These are phyloP conservation scores for Strix occidentalis DNA, from an alignment of 2,797 vertebrate genomes.

Conservation along the genomic window DNA sequence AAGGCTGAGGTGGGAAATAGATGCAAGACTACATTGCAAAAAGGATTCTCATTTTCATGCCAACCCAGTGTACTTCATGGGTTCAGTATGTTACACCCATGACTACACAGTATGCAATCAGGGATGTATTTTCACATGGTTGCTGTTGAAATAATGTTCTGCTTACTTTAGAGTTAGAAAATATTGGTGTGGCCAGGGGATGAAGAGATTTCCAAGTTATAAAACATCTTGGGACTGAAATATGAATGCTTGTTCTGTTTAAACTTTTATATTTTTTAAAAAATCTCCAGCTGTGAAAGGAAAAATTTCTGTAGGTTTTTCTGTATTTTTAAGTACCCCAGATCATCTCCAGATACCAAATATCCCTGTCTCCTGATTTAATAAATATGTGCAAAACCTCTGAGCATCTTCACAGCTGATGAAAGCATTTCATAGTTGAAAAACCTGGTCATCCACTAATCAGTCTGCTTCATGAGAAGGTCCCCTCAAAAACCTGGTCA, in stretches of 20 bases:
- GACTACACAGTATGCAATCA: accelerated
- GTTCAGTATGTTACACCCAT: background rate
- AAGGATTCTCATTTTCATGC: background rate
- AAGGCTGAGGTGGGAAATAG: background rate
- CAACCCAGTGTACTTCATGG: accelerated
- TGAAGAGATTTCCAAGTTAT: background rate
- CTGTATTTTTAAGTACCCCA: background rate
- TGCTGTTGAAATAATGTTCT: background rate
- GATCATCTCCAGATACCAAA: background rate
- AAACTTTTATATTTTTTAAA: background rate
- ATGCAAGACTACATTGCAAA: background rate
- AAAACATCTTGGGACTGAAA: background rate
- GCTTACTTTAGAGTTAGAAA: background rate
- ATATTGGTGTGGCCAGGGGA: background rate
- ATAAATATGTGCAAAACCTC: background rate
- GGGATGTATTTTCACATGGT: background rate
- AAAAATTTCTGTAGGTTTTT: background rate
- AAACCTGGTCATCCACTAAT: background rate
- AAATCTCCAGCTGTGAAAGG: background rate
- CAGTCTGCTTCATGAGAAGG: too few relatives aligned
- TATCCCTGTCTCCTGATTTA: background rate
- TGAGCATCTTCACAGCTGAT: background rate
- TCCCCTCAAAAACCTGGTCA: background rate
- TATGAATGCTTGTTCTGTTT: background rate
- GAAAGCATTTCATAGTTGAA: background rate